Evolutionary conservation across 2,888 invertebrate species (phyloP).

Genomic region (Andricus curvator): DNA sequence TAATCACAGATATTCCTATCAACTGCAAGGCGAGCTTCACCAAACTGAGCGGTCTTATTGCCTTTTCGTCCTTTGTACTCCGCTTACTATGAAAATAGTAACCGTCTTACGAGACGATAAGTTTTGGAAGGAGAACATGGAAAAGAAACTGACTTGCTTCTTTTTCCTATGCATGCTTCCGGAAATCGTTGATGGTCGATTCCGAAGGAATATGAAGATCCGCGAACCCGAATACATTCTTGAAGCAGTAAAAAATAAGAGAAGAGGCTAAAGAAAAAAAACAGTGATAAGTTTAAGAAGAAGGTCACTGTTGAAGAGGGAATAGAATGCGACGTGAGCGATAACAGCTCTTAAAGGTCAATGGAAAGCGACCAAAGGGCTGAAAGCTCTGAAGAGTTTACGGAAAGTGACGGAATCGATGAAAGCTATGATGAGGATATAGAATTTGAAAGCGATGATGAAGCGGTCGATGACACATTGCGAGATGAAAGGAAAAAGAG

Average conservation of each 20-base stretch:
- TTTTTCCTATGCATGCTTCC: slow-evolving; percentile 47
- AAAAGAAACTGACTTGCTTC: slow-evolving; percentile 46
- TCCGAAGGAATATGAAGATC: slow-evolving; percentile 48
- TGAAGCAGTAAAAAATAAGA: background rate
- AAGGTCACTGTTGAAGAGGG: no score
- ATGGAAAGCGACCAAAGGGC: no score
- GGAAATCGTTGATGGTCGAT: slow-evolving; percentile 46
- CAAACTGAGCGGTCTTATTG: slow-evolving; percentile 51
- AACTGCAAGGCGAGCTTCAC: slow-evolving; percentile 59
- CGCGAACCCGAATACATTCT: slow-evolving; percentile 45
- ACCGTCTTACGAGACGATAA: slow-evolving; percentile 48
- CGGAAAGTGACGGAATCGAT: no score
- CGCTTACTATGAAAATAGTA: slow-evolving; percentile 45
- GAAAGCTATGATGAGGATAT: no score
- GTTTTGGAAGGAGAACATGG: slow-evolving; percentile 54
- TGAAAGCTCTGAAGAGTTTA: no score
- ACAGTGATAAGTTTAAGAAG: background rate
- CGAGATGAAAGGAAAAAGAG: no score
- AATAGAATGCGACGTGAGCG: no score
- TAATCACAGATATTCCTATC: slow-evolving; percentile 54
- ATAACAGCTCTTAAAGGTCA: no score
- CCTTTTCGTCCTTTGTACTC: slow-evolving; percentile 53
- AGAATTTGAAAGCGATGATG: no score
- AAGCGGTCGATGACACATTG: no score
- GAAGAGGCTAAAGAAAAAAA: background rate